These are phyloP conservation scores for Papilio elwesi DNA, from an alignment of 2,888 invertebrate species.

Conservation along the genomic window DNA sequence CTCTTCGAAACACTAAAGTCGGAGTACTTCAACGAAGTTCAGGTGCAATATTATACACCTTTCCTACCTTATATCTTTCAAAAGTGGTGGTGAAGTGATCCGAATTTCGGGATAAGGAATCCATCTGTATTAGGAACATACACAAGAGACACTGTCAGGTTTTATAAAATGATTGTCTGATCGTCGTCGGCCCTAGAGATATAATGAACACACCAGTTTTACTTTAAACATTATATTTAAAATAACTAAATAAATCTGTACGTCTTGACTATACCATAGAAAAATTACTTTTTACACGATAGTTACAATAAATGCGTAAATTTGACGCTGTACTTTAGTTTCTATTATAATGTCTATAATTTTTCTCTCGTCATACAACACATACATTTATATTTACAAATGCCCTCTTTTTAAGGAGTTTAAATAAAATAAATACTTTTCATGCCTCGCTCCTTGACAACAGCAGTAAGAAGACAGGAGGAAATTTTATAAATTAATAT, in stretches of 20 bases:
- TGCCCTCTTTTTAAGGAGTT: conserved; percentile 35
- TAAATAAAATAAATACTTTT: conserved; percentile 42
- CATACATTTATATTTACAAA: conserved; percentile 48
- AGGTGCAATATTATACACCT: too few relatives aligned
- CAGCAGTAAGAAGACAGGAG: neutral
- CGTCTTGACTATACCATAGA: conserved; percentile 65
- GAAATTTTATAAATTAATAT: conserved; percentile 19
- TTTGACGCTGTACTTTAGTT: conserved; percentile 61
- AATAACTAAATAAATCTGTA: conserved; percentile 68
- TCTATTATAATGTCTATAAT: conserved; percentile 46
- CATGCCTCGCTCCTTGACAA: conserved; percentile 2
- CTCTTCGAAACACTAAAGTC: too few relatives aligned
- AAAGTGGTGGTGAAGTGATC: too few relatives aligned
- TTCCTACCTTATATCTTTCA: too few relatives aligned
- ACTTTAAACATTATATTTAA: conserved; percentile 69
- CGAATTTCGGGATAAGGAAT: too few relatives aligned
- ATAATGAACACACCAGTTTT: conserved; percentile 45
- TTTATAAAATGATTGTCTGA: too few relatives aligned
- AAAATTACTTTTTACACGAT: conserved; percentile 62
- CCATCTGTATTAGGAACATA: too few relatives aligned
- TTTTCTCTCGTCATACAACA: conserved; percentile 42
- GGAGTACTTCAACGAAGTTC: too few relatives aligned
- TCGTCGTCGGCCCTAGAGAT: too few relatives aligned
- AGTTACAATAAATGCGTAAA: conserved; percentile 65
- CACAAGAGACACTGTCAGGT: too few relatives aligned